Evolutionary conservation across 2,888 invertebrate species (phyloP), one percentile per base, ranked within the genome.

Genomic region (Caenorhabditis wallacei): DNA sequence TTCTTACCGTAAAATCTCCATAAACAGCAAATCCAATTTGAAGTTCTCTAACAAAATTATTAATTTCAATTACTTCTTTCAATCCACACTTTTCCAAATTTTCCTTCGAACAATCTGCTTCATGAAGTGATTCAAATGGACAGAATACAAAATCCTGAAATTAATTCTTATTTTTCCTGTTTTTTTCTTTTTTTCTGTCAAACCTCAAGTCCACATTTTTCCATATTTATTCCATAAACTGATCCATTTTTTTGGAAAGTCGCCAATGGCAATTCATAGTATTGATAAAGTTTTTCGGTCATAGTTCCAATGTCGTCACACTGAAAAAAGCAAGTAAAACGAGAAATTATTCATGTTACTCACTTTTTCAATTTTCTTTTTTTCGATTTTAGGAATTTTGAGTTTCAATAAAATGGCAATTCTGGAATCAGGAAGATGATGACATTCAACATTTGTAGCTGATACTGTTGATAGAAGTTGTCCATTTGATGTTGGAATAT

Each of bases 261-360:
- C 7, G 43, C 48, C 0, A 20, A 35, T 13, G 76, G 76, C 20
- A 76, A 16, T 0, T 30, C 35, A 30, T 68, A 76, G 69, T 61
- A 69, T 40, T 69, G 68, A 69, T 76, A 76, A 53, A 51, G 11
- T 16, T 20, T 10, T 1, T 48, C 51, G 8, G 4, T 20, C 1
- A 76, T 46, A 10, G 0, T 37, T 13, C 76, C 76, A 16, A 76
- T 69, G 69, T 76, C 76, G 35, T 76, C 76, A 61, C 76, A 76
- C 76, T 69, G 53, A 53, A 66, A 66, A 2, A 22, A 37, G 1
- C 10, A 30, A 30, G 35, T 2, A 11, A 40, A 56, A 59, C 30
- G 48, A 57, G 57, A 20, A 59, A 59, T 26, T 18, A 5, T 26
- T 26, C 8, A 11, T 24, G 16, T 24, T 11, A 35, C 48, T 30